Evolutionary conservation across 2,113 vertebrate species (phyloP), one percentile per base, ranked within the genome.

Genomic region (Perca schrenkii): DNA sequence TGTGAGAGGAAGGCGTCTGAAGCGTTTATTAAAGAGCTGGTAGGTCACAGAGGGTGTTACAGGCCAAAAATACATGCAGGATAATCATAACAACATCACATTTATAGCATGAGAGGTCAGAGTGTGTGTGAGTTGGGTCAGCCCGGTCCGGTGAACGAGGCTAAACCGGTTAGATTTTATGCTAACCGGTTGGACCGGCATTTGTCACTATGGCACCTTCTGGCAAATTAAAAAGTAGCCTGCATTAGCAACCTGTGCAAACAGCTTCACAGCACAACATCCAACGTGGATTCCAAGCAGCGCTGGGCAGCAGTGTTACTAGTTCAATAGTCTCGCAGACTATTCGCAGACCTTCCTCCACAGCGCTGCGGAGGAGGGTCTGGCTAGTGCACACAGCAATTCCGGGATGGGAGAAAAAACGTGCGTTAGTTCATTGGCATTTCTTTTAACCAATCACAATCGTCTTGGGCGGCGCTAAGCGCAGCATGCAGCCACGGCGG

Each of bases 41-140:
- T 43, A 10, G 74, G 79, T 85, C 77, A 89, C 22, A 17, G 58
- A 31, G 57, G 28, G 46, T 10, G 46, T 69, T 40, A 61, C 0
- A 21, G 0, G 61, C 2, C 8, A 22, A 25, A 67, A 10, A 56
- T 22, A 52, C 16, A 78, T 77, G 82, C 70, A 57, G 36, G 31
- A 66, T 28, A 52, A 79, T 73, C 21, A 65, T 0, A 15, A 49
- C 14, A 65, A 52, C 53, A 80, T 65, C 56, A 63, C 25, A 56
- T 77, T 36, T 52, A 58, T 34, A 53, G 73, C 22, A 68, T 2
- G 16, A 40, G 31, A 78, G 52, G 25, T 62, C 58, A 65, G 73
- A 47, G 50, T 54, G n/a, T 57, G 28, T 70, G 22, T 36, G 50
- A 65, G 17, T 21, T 52, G 50, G 16, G 17, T 52, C 16, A 6